Base-by-base conservation (phyloP, 2,113 vertebrate species). In the Coryphaenoides rupestris region DNA sequence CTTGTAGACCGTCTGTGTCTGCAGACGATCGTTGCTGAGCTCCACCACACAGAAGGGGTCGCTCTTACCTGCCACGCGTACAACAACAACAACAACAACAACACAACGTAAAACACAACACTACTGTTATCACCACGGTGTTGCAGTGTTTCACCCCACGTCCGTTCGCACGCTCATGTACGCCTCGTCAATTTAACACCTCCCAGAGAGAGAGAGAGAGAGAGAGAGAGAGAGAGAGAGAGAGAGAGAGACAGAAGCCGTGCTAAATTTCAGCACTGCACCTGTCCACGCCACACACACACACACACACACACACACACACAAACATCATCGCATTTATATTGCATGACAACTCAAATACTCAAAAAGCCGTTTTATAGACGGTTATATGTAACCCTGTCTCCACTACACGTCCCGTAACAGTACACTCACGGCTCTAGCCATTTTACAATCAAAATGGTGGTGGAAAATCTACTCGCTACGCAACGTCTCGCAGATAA, bases 1-100 rank as follows among this genome's bases (percentile, higher is more conserved):
- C 92, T 93, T 98, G 90, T 98, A 98, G 81, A 99, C 90, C 0
- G 97, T 99, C 66, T 99, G 97, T 6, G 97, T 98, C 84, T 96
- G 92, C 69, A 98, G 89, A 62, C 97, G 92, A 76, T 98, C 97
- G 14, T 99, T 99, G 83, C 95, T 97, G 85, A 99, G 78, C 83
- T 99, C 96, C 72, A 99, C 94, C 55, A 99, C 95, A 82, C 96
- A 99, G 88, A 98, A 98, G 0, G 97, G 97, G 80, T 99, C 97
- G 81, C 97, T 99, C 91, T 98, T 98, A 85, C 96, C 97, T 99
- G 55, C 1, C 40, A 80, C 79, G n/a, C n/a, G n/a, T n/a, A n/a
- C 63, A 62, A 10, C 24, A 66, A 56, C 58, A 1, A 49, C 46
- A 66, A 70, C 63, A 62, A 10, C 24, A 66, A 56, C 58, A 1